Evolutionary conservation across 92 coral and sea anemone genomes (phyloP).

Genomic region (Pocillopora meandrina): DNA sequence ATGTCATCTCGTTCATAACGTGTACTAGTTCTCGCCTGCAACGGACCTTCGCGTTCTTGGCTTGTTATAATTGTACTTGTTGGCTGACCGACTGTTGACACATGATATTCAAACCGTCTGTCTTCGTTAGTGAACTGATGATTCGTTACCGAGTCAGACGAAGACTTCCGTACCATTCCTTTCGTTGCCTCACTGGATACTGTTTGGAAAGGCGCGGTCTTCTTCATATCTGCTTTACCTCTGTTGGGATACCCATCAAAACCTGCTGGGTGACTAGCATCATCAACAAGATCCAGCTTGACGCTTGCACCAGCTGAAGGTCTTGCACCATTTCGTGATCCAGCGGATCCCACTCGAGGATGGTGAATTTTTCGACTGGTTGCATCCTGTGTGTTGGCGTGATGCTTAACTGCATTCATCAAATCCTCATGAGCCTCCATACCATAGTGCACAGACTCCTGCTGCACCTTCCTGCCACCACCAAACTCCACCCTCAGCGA

Average conservation of each 20-base stretch:
- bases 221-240: not conserved
- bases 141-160: not conserved
- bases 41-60: slow-evolving; percentile 30
- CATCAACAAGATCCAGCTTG: not conserved
- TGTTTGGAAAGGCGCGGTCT: not conserved
- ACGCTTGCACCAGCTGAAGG: slow-evolving; percentile 4
- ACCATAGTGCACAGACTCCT: not conserved
- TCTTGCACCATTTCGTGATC: slow-evolving; percentile 31
- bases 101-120: slow-evolving; percentile 26
- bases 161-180: not conserved
- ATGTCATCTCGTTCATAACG: slow-evolving; percentile 22
- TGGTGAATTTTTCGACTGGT: slow-evolving; percentile 48
- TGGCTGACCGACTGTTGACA: slow-evolving; percentile 28
- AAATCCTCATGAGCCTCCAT: not conserved
- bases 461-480: slow-evolving; percentile 21
- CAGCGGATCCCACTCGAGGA: slow-evolving; percentile 71
- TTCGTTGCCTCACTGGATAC: not conserved
- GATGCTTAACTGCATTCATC: not conserved
- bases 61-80: slow-evolving; percentile 13
- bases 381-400: not conserved
- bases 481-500: slow-evolving; percentile 45
- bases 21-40: slow-evolving; percentile 16
- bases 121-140: slow-evolving; percentile 1
- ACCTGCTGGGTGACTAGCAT: not conserved
- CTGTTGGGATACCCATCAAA: slow-evolving; percentile 14